Evolutionary conservation across 1,140 invertebrate species (phyloP), one percentile per base, ranked within the genome.

Genomic region (Sycophila sp.): DNA sequence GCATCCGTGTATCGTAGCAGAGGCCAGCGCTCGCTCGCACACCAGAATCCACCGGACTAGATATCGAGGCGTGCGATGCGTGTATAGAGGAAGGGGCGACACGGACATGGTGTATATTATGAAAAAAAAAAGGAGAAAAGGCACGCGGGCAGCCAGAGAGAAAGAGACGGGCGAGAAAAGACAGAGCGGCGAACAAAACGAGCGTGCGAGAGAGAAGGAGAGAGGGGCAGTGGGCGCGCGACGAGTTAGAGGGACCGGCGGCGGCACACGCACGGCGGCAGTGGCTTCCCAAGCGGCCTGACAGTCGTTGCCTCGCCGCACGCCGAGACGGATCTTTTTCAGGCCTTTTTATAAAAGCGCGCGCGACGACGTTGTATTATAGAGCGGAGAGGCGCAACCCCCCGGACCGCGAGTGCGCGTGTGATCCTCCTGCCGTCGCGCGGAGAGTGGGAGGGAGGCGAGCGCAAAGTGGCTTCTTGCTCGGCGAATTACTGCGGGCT

Each of bases 261-360:
- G 28, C 53, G 7, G 32, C 40, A 32, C n/a, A n/a, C 42, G 42
- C 24, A n/a, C 42, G 42, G 19, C 42, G 19, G n/a, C n/a, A 60
- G 60, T 13, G 30, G 58, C 64, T 66, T 56, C 51, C 49, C 63
- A 38, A 26, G 26, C 34, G 62, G 30, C 63, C 42, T 63, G 40
- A 60, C 58, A 72, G 78, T 79, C 70, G 76, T 24, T 77, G 75
- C 66, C 22, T 73, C 63, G 77, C 75, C 73, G 76, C 76, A 78
- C 81, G 67, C 71, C 75, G 75, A 77, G 28, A 75, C 75, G 76
- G 75, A 80, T 79, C 82, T 78, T 62, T 69, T 26, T 73, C 74
- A 73, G 28, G 26, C 53, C 10, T 30, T 17, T 15, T 22, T 36
- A n/a, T n/a, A n/a, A n/a, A n/a, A n/a, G n/a, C n/a, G 0, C 30